Evolutionary conservation across 2,113 vertebrate species (phyloP).

Genomic region (Oryzias javanicus): DNA sequence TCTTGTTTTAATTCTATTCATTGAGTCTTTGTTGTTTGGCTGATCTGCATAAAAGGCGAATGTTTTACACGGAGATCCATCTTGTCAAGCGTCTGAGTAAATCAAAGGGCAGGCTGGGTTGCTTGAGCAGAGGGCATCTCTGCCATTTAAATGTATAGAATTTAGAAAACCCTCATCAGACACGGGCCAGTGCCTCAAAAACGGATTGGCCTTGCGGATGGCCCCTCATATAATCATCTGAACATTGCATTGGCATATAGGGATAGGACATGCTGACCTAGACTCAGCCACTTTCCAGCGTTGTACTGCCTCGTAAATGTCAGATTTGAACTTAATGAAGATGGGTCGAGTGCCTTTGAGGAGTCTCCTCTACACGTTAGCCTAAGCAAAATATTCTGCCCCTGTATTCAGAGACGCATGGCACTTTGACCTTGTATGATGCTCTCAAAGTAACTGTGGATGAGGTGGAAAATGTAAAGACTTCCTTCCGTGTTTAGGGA

Average conservation of each 20-base stretch:
- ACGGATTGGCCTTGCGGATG: conserved; percentile 71
- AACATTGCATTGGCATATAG: conserved; percentile 61
- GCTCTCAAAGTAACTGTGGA: conserved; percentile 13
- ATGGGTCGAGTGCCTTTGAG: conserved; percentile 67
- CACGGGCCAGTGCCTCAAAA: conserved; percentile 69
- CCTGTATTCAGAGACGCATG: conserved; percentile 22
- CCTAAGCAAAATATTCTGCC: conserved; percentile 57
- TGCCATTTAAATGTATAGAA: conserved; percentile 81
- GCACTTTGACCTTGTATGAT: conserved; percentile 64
- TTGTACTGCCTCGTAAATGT: conserved; percentile 70
- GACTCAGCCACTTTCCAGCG: conserved; percentile 44
- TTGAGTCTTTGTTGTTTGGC: not conserved
- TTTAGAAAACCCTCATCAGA: conserved; percentile 80
- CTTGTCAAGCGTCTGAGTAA: conserved; percentile 66
- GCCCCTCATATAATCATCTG: conserved; percentile 72
- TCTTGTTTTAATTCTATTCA: conserved; percentile 24
- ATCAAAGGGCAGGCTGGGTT: conserved; percentile 58
- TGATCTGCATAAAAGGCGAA: conserved; percentile 59
- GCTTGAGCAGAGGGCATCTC: conserved; percentile 52
- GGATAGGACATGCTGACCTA: conserved; percentile 71
- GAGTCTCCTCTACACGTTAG: conserved; percentile 64
- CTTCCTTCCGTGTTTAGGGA: not conserved
- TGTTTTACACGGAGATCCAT: conserved; percentile 68
- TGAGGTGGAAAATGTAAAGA: conserved; percentile 25
- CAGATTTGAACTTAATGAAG: conserved; percentile 74